These are phyloP conservation scores for Gorsachius goisagi DNA, from an alignment of 2,113 vertebrate genomes.

Conservation along the genomic window DNA sequence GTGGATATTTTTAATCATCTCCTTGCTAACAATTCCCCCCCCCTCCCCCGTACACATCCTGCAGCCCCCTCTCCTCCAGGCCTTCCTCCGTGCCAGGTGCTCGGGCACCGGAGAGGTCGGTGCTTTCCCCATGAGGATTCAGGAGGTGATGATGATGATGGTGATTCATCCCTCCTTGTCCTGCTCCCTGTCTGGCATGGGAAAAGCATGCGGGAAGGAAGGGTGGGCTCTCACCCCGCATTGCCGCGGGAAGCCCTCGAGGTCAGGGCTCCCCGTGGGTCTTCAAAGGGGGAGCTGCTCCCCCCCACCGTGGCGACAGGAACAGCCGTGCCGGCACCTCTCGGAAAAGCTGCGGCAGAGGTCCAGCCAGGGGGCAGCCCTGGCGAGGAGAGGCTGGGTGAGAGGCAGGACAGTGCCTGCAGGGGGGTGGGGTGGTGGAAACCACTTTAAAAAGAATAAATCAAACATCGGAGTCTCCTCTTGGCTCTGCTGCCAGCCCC, in stretches of 20 bases:
- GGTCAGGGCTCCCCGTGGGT: neutral
- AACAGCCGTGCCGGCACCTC: neutral
- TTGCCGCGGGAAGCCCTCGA: neutral
- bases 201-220: slow-evolving; percentile 57
- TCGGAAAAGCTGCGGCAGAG: neutral
- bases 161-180: slow-evolving; percentile 36
- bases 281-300: neutral
- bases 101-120: neutral
- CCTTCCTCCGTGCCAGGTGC: neutral
- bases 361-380: neutral
- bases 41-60: neutral
- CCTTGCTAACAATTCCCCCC: neutral
- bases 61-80: neutral
- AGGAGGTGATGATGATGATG: slow-evolving; percentile 22
- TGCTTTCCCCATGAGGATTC: neutral
- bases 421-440: neutral
- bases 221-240: slow-evolving; percentile 18
- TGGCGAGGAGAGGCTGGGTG: neutral
- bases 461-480: neutral
- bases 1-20: slow-evolving; percentile 58
- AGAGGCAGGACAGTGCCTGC: slow-evolving; percentile 1
- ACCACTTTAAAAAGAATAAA: neutral
- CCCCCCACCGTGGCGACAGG: rapidly evolving
- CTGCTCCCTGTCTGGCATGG: neutral
- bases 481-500: neutral